Evolutionary conservation across 1,140 invertebrate genomes (phyloP), one percentile per base, ranked within the genome.

Genomic region (Brachionus asplanchnoidis): DNA sequence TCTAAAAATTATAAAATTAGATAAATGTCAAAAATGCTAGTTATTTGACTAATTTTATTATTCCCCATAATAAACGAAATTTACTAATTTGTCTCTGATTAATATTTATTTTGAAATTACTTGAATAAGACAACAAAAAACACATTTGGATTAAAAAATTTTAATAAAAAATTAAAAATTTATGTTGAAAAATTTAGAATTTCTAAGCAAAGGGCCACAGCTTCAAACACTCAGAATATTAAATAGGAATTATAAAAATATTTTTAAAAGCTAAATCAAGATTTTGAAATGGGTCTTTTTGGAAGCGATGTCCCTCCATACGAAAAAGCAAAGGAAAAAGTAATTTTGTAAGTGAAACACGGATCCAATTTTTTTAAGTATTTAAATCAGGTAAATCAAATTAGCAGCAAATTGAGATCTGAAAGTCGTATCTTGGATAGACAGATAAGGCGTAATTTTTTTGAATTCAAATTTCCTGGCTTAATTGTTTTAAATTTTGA

Each of bases 261-360:
- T 17, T 60, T 60, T 56, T 26, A 9, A 20, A 46, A 46, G 44
- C 9, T 60, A 9, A 56, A 60, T 20, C 9, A 17, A 23, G 7
- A 60, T 12, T 68, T 12, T 44, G 40, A 77, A 26, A 82, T 82
- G 79, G 79, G 79, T 42, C 26, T 82, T 8, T 82, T 82, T n/a
- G 79, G 79, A 23, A 82, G 79, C 36, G 79, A 82, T 65, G 42
- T 44, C 4, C 36, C 36, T 36, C 53, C 79, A 20, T 65, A 65
- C 26, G 79, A 82, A 32, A 82, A 82, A 68, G 42, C 79, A 23
- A 82, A 82, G 65, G 79, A 82, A 44, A 82, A 23, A 46, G 73
- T 77, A 50, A 26, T 17, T n/a, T 40, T 73, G 0, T 53, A 5
- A 53, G 20, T 79, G 1, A 53, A 53, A 40, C 11, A 42, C 3